Evolutionary conservation across 2,113 vertebrate species (phyloP).

Genomic region (Telmatochromis sp.): DNA sequence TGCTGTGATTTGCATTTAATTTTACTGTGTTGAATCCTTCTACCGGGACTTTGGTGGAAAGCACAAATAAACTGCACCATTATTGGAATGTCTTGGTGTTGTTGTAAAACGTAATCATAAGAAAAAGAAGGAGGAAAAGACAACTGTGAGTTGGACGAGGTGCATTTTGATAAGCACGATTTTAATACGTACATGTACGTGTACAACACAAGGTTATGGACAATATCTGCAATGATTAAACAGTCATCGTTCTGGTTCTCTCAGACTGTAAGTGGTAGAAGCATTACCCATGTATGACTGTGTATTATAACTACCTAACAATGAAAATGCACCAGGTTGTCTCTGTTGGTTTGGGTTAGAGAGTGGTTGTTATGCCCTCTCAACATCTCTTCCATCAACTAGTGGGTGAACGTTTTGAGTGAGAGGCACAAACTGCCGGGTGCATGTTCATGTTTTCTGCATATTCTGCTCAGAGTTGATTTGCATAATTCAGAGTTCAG

Average conservation of each 20-base stretch:
- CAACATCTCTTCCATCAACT: not conserved
- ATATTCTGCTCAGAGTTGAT: not conserved
- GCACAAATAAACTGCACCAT: not conserved
- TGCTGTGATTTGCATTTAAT: not conserved
- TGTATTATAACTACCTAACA: fast-evolving
- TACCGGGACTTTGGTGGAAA: not conserved
- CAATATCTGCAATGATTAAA: not conserved
- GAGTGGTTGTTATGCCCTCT: not conserved
- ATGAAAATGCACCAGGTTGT: not conserved
- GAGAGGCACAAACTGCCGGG: not conserved
- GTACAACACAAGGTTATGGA: not conserved
- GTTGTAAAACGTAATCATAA: fast-evolving
- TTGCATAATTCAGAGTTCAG: not conserved
- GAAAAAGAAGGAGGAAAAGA: not conserved
- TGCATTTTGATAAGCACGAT: not conserved
- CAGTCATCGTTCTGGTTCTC: fast-evolving
- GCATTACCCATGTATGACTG: not conserved
- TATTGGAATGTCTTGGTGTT: not conserved
- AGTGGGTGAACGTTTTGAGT: not conserved
- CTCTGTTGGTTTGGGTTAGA: fast-evolving
- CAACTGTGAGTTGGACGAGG: fast-evolving
- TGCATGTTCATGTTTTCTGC: not conserved
- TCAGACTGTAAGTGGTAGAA: not conserved
- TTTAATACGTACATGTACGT: not conserved
- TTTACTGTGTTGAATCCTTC: not conserved